These are phyloP conservation scores for Chiloscyllium punctatum DNA, from an alignment of 2,797 vertebrate genomes.

Conservation along the genomic window DNA sequence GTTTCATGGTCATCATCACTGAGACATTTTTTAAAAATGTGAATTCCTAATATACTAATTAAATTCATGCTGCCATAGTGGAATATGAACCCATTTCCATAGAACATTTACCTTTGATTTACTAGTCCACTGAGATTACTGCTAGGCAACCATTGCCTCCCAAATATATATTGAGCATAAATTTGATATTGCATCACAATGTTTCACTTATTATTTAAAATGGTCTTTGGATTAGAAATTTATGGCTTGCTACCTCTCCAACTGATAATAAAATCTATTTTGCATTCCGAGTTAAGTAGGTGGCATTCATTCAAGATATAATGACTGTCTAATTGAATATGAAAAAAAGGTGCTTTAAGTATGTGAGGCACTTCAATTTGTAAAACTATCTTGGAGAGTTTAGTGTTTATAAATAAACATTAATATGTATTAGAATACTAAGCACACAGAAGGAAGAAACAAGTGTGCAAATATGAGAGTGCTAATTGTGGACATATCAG, in stretches of 20 bases:
- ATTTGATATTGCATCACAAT: background rate
- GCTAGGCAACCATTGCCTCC: no score
- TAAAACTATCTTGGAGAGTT: background rate
- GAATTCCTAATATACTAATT: no score
- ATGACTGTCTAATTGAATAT: background rate
- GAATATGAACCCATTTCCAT: no score
- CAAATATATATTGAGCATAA: background rate
- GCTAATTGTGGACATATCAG: background rate
- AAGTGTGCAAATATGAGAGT: no score
- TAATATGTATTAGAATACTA: background rate
- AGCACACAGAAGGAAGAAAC: background rate
- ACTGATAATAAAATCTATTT: background rate
- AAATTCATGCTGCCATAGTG: no score
- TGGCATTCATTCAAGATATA: background rate
- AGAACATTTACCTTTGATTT: no score
- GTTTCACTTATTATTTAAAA: background rate
- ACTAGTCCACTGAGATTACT: no score
- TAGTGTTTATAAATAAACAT: background rate
- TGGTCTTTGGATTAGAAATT: background rate
- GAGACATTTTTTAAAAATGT: no score
- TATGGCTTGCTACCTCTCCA: background rate
- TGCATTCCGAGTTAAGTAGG: background rate
- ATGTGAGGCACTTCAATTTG: background rate
- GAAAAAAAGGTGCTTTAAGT: background rate
- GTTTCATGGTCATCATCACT: no score